phyloP scores from a whole-genome alignment of 2,888 invertebrate genomes.

The Eupithecia insigniata region DNA sequence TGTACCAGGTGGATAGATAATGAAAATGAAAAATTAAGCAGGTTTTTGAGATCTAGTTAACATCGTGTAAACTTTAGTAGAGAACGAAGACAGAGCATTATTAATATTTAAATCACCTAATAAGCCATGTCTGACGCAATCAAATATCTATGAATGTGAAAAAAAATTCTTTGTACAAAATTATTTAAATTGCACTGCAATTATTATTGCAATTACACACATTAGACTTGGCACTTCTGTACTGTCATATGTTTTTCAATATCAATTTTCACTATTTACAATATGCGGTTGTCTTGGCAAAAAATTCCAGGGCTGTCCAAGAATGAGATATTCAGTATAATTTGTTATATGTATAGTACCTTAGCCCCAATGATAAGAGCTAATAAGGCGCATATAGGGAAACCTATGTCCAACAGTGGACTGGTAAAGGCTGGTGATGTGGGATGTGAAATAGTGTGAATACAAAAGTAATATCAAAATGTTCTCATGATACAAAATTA shows the following conservation, averaged over 20 bases:
- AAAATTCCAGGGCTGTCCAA: neutral
- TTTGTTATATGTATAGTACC: no score
- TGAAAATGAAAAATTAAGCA: neutral
- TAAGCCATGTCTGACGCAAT: no score
- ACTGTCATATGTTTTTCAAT: neutral
- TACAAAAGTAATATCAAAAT: neutral
- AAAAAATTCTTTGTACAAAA: no score
- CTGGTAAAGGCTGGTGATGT: neutral
- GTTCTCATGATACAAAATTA: neutral
- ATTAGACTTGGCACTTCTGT: neutral
- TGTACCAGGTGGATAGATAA: no score
- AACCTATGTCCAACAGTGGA: neutral
- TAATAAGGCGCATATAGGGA: neutral
- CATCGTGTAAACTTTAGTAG: neutral
- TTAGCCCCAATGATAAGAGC: neutral
- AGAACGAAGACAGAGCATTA: no score
- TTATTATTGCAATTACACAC: neutral
- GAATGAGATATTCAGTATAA: neutral
- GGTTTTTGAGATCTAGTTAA: neutral
- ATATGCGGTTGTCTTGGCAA: neutral
- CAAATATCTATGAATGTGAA: no score
- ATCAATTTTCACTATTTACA: neutral
- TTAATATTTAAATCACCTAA: no score
- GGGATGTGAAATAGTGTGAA: neutral
- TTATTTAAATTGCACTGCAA: neutral